These are phyloP conservation scores for Eumeta japonica DNA, from an alignment of 1,140 invertebrate genomes.

Conservation along the genomic window DNA sequence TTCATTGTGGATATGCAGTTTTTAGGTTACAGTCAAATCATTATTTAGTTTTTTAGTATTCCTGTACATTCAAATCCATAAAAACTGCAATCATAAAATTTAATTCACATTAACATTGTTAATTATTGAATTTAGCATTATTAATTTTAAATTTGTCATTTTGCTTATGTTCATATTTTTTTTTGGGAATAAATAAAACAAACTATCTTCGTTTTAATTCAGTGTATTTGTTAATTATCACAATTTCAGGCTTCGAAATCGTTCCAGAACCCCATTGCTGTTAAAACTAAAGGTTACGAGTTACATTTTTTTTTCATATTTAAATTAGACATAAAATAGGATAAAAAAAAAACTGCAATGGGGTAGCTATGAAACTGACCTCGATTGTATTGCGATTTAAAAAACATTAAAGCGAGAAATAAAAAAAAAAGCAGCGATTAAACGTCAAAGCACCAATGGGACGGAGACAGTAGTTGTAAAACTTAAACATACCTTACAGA, in stretches of 20 bases:
- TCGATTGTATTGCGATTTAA: conserved; percentile 43
- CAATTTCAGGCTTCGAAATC: conserved; percentile 26
- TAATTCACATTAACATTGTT: too few relatives aligned
- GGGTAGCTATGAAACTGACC: conserved; percentile 50
- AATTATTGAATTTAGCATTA: too few relatives aligned
- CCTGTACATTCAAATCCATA: too few relatives aligned
- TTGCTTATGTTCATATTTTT: neutral
- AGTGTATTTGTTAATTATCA: conserved; percentile 48
- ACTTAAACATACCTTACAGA: conserved; percentile 2
- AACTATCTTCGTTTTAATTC: conserved; percentile 23
- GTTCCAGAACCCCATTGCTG: conserved; percentile 54
- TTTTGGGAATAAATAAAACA: conserved; percentile 14
- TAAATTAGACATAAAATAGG: conserved; percentile 28
- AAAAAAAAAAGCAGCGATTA: conserved; percentile 12
- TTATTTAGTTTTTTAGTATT: too few relatives aligned
- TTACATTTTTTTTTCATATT: too few relatives aligned
- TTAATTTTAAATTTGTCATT: conserved; percentile 1
- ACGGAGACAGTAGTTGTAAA: conserved; percentile 4
- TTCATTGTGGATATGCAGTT: too few relatives aligned
- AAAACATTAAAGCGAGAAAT: conserved; percentile 22
- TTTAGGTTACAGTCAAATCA: too few relatives aligned
- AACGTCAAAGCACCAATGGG: neutral
- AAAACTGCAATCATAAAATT: too few relatives aligned
- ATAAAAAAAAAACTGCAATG: conserved; percentile 34
- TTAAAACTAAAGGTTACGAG: conserved; percentile 20